Evolutionary conservation across 1,140 invertebrate genomes (phyloP), one percentile per base, ranked within the genome.

Genomic region (Atta texana): DNA sequence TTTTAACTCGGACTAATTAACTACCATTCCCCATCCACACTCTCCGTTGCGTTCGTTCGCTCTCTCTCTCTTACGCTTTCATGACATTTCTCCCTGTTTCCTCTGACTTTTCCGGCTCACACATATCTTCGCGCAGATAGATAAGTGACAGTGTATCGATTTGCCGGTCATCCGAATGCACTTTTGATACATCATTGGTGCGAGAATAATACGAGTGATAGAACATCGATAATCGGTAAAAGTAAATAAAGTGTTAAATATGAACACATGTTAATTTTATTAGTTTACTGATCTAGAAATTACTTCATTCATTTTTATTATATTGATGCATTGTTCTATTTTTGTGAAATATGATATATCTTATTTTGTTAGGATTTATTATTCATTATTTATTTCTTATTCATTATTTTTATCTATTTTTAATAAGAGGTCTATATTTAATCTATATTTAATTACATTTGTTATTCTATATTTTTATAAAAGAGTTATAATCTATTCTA

Each of bases 1-100:
- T 92, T 89, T 92, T 91, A 92, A 92, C 89, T 89, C 84, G 49
- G 31, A 64, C 88, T 92, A 92, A 92, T 92, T 91, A 92, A 92
- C 86, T 89, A 88, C 77, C 76, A 39, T 89, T 75, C 57, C 87
- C 21, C 57, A 53, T 66, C 84, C 44, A 66, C 44, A 53, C 57
- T 61, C 24, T 2, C n/a, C 31, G 28, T 34, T 28, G 61, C 34
- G 31, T 5, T 68, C 21, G 12, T 24, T 24, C 24, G 24, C 24
- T 24, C 24, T 24, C 12, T 66, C 53, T 18, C 39, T 66, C 28
- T 64, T 63, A 10, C 75, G 14, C 49, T 68, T 59, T 68, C 74
- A 18, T 16, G 39, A 49, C 24, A 44, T 49, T 80, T 59, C 51
- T 66, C 59, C 10, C 31, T 16, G 16, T 28, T 71, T 44, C 21